phyloP scores from a whole-genome alignment of 1,140 invertebrate species.

The Trichonephila inaurata region DNA sequence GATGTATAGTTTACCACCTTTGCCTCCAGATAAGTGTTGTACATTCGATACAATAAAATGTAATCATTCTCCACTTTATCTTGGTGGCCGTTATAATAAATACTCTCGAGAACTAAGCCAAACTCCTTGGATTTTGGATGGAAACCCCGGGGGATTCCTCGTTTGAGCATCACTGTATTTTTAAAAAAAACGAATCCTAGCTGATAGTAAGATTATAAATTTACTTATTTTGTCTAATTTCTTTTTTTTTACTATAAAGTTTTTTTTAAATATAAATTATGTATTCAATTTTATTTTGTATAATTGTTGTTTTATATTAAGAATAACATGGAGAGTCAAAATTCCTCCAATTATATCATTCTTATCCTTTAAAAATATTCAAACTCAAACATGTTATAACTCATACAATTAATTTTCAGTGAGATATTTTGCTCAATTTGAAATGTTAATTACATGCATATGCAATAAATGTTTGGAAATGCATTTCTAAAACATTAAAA shows the following conservation, averaged over 20 bases:
- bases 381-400: too few relatives aligned
- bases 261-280: background rate
- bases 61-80: slow-evolving; percentile 77
- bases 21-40: slow-evolving; percentile 63
- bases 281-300: too few relatives aligned
- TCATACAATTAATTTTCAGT: too few relatives aligned
- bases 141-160: slow-evolving; percentile 90
- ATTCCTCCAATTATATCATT: too few relatives aligned
- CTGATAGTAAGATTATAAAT: slow-evolving; percentile 81
- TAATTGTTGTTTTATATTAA: too few relatives aligned
- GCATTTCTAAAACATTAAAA: too few relatives aligned
- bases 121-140: slow-evolving; percentile 95
- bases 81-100: slow-evolving; percentile 89
- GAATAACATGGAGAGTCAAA: too few relatives aligned
- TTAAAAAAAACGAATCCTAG: slow-evolving; percentile 82
- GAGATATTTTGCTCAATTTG: too few relatives aligned
- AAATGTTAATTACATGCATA: too few relatives aligned
- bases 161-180: slow-evolving; percentile 90
- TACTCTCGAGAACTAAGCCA: slow-evolving; percentile 92
- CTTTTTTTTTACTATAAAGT: too few relatives aligned
- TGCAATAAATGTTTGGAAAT: too few relatives aligned
- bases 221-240: slow-evolving; percentile 18
- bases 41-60: slow-evolving; percentile 79
- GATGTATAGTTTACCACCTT: slow-evolving; percentile 58
- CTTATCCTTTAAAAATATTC: too few relatives aligned